Base-by-base conservation (phyloP, 2,888 invertebrate genomes). In the Drosophila antonietae region DNA sequence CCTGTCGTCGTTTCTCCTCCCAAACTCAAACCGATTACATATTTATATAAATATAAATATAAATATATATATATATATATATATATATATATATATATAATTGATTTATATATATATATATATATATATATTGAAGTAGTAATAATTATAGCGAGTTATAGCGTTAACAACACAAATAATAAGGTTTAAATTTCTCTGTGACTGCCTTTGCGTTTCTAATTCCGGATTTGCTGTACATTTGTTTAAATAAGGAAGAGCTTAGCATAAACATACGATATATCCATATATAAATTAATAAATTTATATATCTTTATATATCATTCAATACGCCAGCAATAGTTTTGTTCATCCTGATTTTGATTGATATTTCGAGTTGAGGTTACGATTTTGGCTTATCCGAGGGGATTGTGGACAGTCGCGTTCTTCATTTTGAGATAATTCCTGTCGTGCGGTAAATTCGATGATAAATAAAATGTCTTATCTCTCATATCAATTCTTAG, bases 111-210 rank as follows among this genome's bases (percentile, higher is more conserved):
- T 37, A 37, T 37, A 15, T 15, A 37, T 37, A 14, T 37, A 65
- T 37, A 70, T 70, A 20, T 63, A 51, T 71, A 56, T 62, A 47
- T 57, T 57, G 53, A 70, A 66, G 44, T 73, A 75, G 55, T 66
- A 73, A 56, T 69, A 75, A 65, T 69, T 75, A 76, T 79, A 76
- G 62, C 75, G 75, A 76, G 59, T 79, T 65, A 61, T 75, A 75
- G 68, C 68, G 63, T 64, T 74, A 69, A 66, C 59, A 79, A 69
- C 62, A 80, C 62, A 76, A 76, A 62, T 74, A 58, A 74, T 76
- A 75, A 75, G 65, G 69, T 69, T 66, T 75, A 43, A 23, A 53
- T 62, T 66, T 68, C 61, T 61, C 64, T 56, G 55, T 75, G 68
- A 55, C 64, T 78, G 53, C 43, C 52, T 52, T 55, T 57, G 37